These are phyloP conservation scores for Athalia cordata DNA, from an alignment of 2,888 invertebrate species.

Conservation along the genomic window DNA sequence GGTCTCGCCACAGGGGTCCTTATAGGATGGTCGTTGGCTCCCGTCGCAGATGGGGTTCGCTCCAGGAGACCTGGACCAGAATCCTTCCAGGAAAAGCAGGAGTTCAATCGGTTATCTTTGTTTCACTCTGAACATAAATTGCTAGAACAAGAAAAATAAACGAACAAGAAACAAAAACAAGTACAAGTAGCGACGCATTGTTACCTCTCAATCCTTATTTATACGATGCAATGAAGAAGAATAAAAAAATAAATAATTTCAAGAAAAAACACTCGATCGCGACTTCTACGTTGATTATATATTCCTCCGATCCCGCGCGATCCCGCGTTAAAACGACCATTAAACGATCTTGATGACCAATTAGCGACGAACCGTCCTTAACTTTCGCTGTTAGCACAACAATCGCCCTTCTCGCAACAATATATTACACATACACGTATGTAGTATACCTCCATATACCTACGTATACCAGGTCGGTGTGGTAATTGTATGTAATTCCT, in stretches of 20 bases:
- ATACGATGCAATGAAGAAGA: no score
- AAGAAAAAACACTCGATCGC: no score
- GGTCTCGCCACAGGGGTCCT: slow-evolving; percentile 34
- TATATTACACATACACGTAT: not conserved
- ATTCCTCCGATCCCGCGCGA: not conserved
- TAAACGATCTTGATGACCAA: not conserved
- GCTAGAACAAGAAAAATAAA: not conserved
- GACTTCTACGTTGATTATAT: not conserved
- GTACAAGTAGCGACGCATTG: no score
- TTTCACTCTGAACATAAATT: slow-evolving; percentile 33
- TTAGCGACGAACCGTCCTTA: slow-evolving; percentile 2
- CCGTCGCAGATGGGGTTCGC: slow-evolving; percentile 47
- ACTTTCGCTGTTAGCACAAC: slow-evolving; percentile 15
- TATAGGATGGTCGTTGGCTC: slow-evolving; percentile 44
- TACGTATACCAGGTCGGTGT: no score
- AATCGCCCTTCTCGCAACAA: not conserved
- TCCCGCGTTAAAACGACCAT: not conserved
- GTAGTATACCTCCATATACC: no score
- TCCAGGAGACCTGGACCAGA: slow-evolving; percentile 45
- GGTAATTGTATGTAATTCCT: slow-evolving; percentile 32
- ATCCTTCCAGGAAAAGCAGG: slow-evolving; percentile 36
- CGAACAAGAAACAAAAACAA: no score
- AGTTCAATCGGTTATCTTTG: slow-evolving; percentile 36
- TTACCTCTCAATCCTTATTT: no score
- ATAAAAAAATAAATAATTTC: no score